A percentile compares a stretch with the other conserved stretches of the same genome.
Evolutionary conservation across 2,113 vertebrate genomes (phyloP).

Genomic region (Indri indri): DNA sequence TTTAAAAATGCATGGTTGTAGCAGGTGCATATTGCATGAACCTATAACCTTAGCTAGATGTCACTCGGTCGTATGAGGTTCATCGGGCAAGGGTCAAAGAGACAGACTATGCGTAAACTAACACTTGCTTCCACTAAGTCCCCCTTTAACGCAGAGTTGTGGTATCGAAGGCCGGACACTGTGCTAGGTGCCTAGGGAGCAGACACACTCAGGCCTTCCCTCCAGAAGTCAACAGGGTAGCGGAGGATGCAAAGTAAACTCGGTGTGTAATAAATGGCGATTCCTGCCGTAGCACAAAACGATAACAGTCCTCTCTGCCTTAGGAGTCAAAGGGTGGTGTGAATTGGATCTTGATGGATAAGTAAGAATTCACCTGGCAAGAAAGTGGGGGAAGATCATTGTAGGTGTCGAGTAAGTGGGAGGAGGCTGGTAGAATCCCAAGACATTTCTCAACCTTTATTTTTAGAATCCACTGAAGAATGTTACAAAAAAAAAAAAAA

Average conservation of each 20-base stretch:
- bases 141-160: background rate
- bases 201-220: background rate
- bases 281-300: background rate
- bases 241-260: background rate
- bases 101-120: background rate
- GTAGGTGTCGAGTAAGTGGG: background rate
- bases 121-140: background rate
- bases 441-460: background rate
- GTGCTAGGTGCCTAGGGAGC: rapidly evolving
- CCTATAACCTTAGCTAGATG: background rate
- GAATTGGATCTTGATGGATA: background rate
- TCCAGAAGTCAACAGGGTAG: background rate
- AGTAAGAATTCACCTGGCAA: background rate
- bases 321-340: background rate
- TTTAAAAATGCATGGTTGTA: background rate
- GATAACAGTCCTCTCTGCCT: background rate
- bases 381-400: background rate
- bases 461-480: background rate
- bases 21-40: background rate
- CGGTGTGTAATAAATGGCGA: background rate
- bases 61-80: background rate
- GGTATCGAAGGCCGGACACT: background rate
- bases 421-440: background rate
- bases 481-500: background rate
- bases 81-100: background rate